Conservation (phyloP, 1,140 invertebrate genomes). For the Sminthurinus signatus region DNA sequence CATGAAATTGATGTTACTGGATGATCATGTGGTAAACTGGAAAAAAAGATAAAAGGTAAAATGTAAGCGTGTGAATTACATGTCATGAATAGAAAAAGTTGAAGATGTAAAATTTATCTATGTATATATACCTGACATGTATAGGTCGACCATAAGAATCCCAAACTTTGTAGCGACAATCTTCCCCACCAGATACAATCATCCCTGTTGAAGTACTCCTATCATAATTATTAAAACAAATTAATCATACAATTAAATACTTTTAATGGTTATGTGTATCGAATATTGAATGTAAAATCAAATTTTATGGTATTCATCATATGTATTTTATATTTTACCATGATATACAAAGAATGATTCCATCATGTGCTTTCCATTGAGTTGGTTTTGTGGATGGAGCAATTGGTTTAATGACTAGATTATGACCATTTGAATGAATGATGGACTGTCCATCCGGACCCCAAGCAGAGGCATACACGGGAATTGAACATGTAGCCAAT, state of each 20-base stretch:
- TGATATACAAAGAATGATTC: conserved; percentile 73
- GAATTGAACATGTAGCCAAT: conserved; percentile 60
- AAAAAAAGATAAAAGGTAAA: too few species aligned
- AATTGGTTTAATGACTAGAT: conserved; percentile 75
- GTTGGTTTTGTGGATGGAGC: conserved; percentile 64
- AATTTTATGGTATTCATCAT: too few species aligned
- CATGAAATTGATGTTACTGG: conserved; percentile 87
- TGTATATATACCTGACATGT: too few species aligned
- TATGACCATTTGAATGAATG: conserved; percentile 73
- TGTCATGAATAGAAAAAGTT: too few species aligned
- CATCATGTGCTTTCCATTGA: conserved; percentile 95
- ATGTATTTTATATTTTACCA: too few species aligned
- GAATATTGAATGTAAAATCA: too few species aligned
- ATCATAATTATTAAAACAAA: too few species aligned
- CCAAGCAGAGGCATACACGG: conserved; percentile 78
- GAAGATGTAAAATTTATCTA: too few species aligned
- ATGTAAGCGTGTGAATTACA: too few species aligned
- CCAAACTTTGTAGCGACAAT: conserved; percentile 94
- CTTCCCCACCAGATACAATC: conserved; percentile 90
- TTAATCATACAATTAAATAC: too few species aligned
- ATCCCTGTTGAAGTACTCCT: conserved; percentile 75
- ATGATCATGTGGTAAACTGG: conserved; percentile 72
- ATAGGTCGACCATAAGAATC: conserved; percentile 76
- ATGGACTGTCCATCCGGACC: conserved; percentile 76
- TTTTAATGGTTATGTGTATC: too few species aligned